Percentiles rank a stretch among this genome's conserved stretches.
These are phyloP conservation scores for Leptura quadrifasciata DNA, from an alignment of 2,888 invertebrate genomes.

Conservation along the genomic window DNA sequence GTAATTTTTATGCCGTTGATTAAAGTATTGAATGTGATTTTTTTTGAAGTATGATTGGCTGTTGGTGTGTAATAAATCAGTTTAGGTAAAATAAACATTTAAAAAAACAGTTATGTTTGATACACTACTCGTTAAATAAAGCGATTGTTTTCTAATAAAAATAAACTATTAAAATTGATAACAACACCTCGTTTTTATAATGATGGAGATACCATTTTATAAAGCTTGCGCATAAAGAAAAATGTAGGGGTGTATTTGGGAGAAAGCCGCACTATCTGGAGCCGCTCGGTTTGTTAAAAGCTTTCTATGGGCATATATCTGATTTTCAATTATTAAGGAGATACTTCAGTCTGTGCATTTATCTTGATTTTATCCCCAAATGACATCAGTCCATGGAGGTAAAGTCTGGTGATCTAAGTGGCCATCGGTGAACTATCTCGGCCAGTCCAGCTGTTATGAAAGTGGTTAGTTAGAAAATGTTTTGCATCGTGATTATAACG, in stretches of 20 bases:
- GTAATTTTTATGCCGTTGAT: constrained; percentile 44
- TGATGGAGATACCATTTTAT: constrained; percentile 10
- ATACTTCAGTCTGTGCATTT: too few relatives aligned
- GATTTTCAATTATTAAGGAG: too few relatives aligned
- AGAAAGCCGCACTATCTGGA: too few relatives aligned
- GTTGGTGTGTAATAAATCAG: constrained; percentile 56
- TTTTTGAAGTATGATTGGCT: constrained; percentile 61
- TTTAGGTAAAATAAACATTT: constrained; percentile 51
- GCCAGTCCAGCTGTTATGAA: too few relatives aligned
- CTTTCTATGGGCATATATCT: too few relatives aligned
- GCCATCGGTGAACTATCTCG: too few relatives aligned
- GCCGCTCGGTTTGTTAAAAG: too few relatives aligned
- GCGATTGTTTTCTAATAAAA: constrained; percentile 60
- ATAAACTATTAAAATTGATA: constrained; percentile 52
- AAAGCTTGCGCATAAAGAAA: not conserved
- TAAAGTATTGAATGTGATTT: constrained; percentile 52
- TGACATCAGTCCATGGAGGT: too few relatives aligned
- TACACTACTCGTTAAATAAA: constrained; percentile 51
- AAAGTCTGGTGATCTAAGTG: too few relatives aligned
- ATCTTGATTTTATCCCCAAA: too few relatives aligned
- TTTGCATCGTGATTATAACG: too few relatives aligned
- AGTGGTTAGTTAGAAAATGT: too few relatives aligned
- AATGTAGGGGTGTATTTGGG: not conserved
- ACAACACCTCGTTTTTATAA: constrained; percentile 41
- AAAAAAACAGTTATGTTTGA: constrained; percentile 55